phyloP scores from a whole-genome alignment of 2,888 invertebrate species.

The Ophion costatus region DNA sequence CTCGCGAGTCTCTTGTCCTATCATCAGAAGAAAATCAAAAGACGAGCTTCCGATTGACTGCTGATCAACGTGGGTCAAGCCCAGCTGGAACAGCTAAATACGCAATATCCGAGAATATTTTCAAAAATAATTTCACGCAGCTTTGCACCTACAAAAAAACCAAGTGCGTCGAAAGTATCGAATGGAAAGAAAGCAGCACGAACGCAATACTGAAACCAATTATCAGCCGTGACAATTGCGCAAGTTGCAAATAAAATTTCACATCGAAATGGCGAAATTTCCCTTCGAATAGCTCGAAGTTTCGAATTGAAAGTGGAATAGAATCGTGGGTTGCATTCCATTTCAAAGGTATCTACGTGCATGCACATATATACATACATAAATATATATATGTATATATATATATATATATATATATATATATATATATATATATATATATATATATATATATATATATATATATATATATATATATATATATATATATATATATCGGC shows the following conservation, averaged over 20 bases:
- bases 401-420: background rate
- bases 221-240: constrained; percentile 13
- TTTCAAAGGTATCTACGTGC: constrained; percentile 23
- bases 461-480: background rate
- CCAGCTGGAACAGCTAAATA: too few relatives aligned
- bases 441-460: too few relatives aligned
- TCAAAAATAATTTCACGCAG: background rate
- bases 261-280: constrained; percentile 28
- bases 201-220: constrained; percentile 19
- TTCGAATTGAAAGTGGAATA: constrained; percentile 49
- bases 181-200: background rate
- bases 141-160: background rate
- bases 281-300: constrained; percentile 11
- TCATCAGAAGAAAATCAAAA: too few relatives aligned
- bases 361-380: too few relatives aligned
- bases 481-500: constrained; percentile 1
- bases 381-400: too few relatives aligned
- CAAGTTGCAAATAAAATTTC: constrained; percentile 41
- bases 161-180: background rate
- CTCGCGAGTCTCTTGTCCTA: too few relatives aligned
- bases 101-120: background rate
- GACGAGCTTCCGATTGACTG: too few relatives aligned
- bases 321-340: constrained; percentile 49
- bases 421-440: background rate
- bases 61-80: too few relatives aligned